These are phyloP conservation scores for Cactoblastis cactorum DNA, from an alignment of 2,888 invertebrate species.

Conservation along the genomic window DNA sequence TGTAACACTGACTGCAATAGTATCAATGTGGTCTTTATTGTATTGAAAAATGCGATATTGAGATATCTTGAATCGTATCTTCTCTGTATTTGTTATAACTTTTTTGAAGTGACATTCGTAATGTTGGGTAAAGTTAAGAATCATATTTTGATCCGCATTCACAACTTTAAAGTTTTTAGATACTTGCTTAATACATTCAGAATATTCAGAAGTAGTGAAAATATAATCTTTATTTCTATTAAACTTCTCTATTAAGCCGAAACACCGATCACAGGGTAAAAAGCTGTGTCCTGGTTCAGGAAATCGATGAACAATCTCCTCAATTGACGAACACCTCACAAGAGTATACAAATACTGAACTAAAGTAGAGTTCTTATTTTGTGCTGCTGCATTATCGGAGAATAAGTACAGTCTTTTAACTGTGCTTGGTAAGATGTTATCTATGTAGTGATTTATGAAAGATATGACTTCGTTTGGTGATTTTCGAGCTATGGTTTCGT, in stretches of 20 bases:
- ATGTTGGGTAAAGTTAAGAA: no score
- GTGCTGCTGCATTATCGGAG: constrained; percentile 12
- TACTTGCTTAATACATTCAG: constrained; percentile 14
- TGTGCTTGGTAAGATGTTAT: constrained; percentile 9
- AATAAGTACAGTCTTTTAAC: constrained; percentile 8
- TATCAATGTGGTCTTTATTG: constrained; percentile 3
- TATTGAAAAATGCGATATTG: constrained; percentile 10
- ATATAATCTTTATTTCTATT: constrained; percentile 3
- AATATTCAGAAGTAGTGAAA: constrained; percentile 15
- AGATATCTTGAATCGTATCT: no score
- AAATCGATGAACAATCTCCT: constrained; percentile 7
- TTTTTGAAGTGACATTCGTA: no score
- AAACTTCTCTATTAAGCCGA: constrained; percentile 14
- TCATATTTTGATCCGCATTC: constrained; percentile 15
- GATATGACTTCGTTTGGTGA: constrained; percentile 13
- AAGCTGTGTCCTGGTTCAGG: constrained; percentile 5
- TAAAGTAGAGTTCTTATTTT: constrained; percentile 13
- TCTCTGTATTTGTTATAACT: no score
- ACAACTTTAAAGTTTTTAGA: constrained; percentile 18
- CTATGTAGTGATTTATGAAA: constrained; percentile 11
- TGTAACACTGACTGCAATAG: constrained; percentile 15
- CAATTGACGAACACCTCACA: neutral
- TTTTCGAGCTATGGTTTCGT: constrained; percentile 13
- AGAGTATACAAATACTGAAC: constrained; percentile 2
- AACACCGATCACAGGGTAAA: constrained; percentile 16